Percentiles rank a stretch among this genome's conserved stretches.
phyloP scores from a whole-genome alignment of 2,797 vertebrate genomes.

The Furcifer pardalis region DNA sequence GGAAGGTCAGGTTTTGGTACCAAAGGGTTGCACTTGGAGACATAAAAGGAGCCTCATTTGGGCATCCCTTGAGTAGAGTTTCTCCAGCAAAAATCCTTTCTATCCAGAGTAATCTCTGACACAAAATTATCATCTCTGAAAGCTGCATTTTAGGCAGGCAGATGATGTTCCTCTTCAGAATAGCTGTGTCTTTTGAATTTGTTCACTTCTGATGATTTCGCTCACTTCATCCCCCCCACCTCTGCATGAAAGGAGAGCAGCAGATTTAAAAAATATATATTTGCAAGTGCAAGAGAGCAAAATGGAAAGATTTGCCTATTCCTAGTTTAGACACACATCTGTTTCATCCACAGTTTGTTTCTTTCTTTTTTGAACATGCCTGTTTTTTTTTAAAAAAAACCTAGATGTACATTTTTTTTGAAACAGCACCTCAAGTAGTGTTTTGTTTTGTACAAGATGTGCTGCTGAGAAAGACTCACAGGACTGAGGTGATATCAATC shows the following conservation, averaged over 20 bases:
- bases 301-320: not conserved
- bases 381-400: not conserved
- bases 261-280: not conserved
- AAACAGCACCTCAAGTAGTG: not conserved
- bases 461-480: not conserved
- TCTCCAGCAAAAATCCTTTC: too few species aligned
- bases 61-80: too few species aligned
- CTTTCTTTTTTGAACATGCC: not conserved
- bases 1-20: too few species aligned
- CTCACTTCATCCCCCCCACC: not conserved
- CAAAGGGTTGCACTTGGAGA: too few species aligned
- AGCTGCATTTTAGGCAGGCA: not conserved
- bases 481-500: constrained; percentile 74
- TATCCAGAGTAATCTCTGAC: too few species aligned
- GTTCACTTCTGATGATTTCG: not conserved
- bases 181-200: not conserved
- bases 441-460: not conserved
- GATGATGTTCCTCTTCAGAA: not conserved
- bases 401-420: not conserved
- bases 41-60: too few species aligned
- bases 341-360: not conserved
- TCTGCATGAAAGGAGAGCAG: not conserved
- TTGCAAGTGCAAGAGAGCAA: not conserved
- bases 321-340: not conserved
- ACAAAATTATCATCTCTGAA: not conserved